These are phyloP conservation scores for Drosophila eohydei DNA, from an alignment of 2,888 invertebrate species.

Conservation along the genomic window DNA sequence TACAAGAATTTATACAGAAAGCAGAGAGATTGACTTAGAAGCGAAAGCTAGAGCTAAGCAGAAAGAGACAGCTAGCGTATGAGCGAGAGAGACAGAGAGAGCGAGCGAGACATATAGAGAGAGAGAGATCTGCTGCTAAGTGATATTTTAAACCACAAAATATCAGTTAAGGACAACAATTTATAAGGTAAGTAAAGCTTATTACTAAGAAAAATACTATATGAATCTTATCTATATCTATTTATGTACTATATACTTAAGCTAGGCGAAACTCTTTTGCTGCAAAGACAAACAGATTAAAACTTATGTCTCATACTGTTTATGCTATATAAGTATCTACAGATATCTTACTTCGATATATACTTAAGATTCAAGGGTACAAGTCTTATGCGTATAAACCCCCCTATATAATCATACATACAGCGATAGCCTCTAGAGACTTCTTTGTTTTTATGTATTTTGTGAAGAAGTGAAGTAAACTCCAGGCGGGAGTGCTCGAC, in stretches of 20 bases:
- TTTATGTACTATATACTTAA: neutral
- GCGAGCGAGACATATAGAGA: neutral
- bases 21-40: conserved; percentile 32
- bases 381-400: too few species aligned
- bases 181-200: conserved; percentile 65
- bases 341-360: too few species aligned
- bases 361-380: too few species aligned
- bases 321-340: too few species aligned
- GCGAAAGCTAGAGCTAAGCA: conserved; percentile 4
- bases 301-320: too few species aligned
- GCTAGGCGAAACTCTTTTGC: neutral
- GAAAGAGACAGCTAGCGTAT: conserved; percentile 3
- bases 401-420: too few species aligned
- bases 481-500: too few species aligned
- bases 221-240: neutral
- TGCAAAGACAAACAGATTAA: too few species aligned
- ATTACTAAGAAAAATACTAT: neutral
- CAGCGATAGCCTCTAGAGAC: too few species aligned
- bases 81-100: neutral
- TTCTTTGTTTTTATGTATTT: too few species aligned
- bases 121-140: conserved; percentile 66
- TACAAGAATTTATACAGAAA: conserved; percentile 65
- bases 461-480: too few species aligned
- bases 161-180: conserved; percentile 78
- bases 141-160: conserved; percentile 74